These are phyloP conservation scores for Lethrus apterus DNA, from an alignment of 1,140 invertebrate genomes.

Conservation along the genomic window DNA sequence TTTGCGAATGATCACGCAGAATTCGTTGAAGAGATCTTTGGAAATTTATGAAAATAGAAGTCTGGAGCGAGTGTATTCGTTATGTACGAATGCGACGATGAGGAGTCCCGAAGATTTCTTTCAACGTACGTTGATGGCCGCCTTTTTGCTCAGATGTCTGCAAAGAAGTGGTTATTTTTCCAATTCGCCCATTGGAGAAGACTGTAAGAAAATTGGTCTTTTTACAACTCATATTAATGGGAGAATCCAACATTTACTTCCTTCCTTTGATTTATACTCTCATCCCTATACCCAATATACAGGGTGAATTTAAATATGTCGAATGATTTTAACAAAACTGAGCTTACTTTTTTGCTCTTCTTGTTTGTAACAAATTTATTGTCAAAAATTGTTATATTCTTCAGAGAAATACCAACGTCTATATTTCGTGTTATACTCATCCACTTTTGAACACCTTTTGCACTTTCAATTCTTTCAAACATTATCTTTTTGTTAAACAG, in stretches of 20 bases:
- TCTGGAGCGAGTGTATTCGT: slow-evolving; percentile 44
- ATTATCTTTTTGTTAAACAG: not conserved
- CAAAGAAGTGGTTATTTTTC: slow-evolving; percentile 56
- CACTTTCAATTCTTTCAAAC: too few relatives aligned
- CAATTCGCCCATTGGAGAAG: slow-evolving; percentile 23
- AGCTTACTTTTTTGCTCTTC: not conserved
- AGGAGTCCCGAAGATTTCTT: slow-evolving; percentile 65
- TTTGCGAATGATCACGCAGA: slow-evolving; percentile 64
- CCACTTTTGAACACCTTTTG: too few relatives aligned
- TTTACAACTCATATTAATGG: too few relatives aligned
- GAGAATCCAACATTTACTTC: too few relatives aligned
- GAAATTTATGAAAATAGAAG: slow-evolving; percentile 45
- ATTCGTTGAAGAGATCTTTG: slow-evolving; percentile 46
- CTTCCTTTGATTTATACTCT: too few relatives aligned
- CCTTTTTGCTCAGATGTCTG: slow-evolving; percentile 67
- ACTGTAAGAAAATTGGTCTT: slow-evolving; percentile 12
- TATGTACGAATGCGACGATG: slow-evolving; percentile 60
- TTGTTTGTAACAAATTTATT: not conserved
- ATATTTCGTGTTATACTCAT: too few relatives aligned
- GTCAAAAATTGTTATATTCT: too few relatives aligned
- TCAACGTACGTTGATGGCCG: slow-evolving; percentile 67
- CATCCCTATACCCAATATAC: too few relatives aligned
- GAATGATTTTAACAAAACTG: too few relatives aligned
- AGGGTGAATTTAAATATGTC: too few relatives aligned
- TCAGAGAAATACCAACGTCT: too few relatives aligned